Conservation (phyloP, 30 jellyfish, hydroid and myxozoan species). For the Calvadosia cruxmelitensis region DNA sequence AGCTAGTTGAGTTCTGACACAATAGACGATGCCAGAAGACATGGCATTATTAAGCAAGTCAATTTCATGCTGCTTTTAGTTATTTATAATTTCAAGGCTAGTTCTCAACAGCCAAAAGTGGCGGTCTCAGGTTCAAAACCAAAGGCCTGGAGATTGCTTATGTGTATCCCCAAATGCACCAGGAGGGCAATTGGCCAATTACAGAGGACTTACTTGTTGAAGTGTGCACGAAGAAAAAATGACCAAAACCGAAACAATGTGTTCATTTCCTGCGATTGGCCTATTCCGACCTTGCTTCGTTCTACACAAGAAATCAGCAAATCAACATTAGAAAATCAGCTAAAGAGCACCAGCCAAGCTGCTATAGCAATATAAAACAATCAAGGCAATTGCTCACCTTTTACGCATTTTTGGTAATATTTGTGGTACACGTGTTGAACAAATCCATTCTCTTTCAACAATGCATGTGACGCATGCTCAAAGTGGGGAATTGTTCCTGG, state of each 20-base stretch:
- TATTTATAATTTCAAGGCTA: too few species aligned
- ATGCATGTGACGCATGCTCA: conserved; percentile 84
- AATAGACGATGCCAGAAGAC: too few species aligned
- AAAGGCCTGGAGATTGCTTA: not conserved
- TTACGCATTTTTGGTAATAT: conserved; percentile 68
- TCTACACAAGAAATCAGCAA: conserved; percentile 26
- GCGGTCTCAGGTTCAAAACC: not conserved
- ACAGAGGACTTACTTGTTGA: conserved; percentile 56
- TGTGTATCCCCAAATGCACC: not conserved
- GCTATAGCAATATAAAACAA: not conserved
- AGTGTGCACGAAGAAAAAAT: conserved; percentile 79
- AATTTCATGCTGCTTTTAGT: too few species aligned
- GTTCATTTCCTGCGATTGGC: conserved; percentile 93
- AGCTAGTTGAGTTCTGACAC: too few species aligned
- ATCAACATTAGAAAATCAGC: not conserved
- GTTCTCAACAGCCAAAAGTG: not conserved
- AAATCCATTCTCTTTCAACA: conserved; percentile 74
- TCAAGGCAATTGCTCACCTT: conserved; percentile 26
- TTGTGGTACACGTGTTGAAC: conserved; percentile 87
- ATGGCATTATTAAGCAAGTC: too few species aligned
- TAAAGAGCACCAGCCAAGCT: too few species aligned
- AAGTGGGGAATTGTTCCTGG: conserved; percentile 74
- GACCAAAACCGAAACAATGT: conserved; percentile 94
- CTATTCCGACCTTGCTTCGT: conserved; percentile 84
- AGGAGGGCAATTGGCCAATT: too few species aligned